Evolutionary conservation across 2,797 vertebrate genomes (phyloP), one percentile per base, ranked within the genome.

Genomic region (Myripristis murdjan): DNA sequence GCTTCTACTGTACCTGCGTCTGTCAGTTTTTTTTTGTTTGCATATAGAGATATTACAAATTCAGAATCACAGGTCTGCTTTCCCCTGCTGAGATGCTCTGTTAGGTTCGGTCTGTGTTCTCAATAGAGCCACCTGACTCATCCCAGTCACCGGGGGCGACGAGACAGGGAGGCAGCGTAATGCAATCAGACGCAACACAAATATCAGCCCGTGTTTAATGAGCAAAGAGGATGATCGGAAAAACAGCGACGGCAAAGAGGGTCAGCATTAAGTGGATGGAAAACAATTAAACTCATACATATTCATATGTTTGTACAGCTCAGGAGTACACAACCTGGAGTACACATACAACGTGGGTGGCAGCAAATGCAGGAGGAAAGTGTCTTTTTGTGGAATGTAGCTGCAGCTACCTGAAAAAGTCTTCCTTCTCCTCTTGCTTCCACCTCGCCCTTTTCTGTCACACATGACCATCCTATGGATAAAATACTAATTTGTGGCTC

Each of bases 121-220:
- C 76, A 64, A 16, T 39, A 59, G 69, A 67, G 35, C 28, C 12
- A 35, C n/a, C 62, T 90, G 85, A 90, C 62, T 90, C 87, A 77
- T 73, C 24, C 39, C 44, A 53, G 66, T 70, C 64, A 73, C 75
- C 39, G 23, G 57, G 47, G 71, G 74, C 24, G 24, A 70, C 43
- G 24, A 74, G 81, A 75, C 43, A 18, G 31, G 20, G 75, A 73
- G 52, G 80, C 49, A 68, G 63, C 22, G 64, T 63, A 74, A 74
- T 74, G 73, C 76, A 78, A 86, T 85, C 75, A 87, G 54, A 77
- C 66, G 70, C 68, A 74, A 64, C 51, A 70, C 46, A 73, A 73
- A 81, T 58, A 77, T 77, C 70, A 68, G 66, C 22, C 53, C 14
- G 48, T 5, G 28, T 56, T 70, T 56, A 35, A 84, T 28, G 15